phyloP scores from a whole-genome alignment of 53 echinoderm and acorn worm genomes.

The Apostichopus leukothele region DNA sequence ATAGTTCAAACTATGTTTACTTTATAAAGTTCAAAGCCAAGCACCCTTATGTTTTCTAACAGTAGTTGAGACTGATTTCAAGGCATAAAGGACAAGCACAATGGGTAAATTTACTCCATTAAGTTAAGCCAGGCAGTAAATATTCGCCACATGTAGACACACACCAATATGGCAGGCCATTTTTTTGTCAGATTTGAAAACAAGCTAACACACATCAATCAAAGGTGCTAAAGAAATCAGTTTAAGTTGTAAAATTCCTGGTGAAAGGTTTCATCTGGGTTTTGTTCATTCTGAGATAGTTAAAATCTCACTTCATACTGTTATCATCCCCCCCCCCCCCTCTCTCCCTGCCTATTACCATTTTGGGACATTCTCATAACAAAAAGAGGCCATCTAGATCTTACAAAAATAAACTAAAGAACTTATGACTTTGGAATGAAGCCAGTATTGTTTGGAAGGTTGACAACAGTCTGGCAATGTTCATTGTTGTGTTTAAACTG shows the following conservation, averaged over 20 bases:
- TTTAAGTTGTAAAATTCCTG: too few species aligned
- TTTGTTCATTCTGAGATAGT: too few species aligned
- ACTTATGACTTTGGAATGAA: neutral
- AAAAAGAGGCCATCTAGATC: neutral
- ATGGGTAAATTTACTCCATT: neutral
- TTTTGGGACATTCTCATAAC: neutral
- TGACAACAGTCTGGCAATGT: neutral
- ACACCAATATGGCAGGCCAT: too few species aligned
- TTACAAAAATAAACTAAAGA: slow-evolving; percentile 19
- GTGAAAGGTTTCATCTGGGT: too few species aligned
- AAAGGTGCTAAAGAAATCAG: too few species aligned
- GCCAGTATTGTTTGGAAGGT: slow-evolving; percentile 19
- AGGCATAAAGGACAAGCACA: neutral
- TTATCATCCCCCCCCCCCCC: too few species aligned
- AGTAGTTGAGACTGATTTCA: neutral
- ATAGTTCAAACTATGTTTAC: neutral
- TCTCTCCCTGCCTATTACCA: neutral
- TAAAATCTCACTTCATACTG: too few species aligned
- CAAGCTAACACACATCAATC: too few species aligned
- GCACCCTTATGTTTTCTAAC: neutral
- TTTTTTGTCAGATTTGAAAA: too few species aligned
- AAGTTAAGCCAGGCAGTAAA: too few species aligned
- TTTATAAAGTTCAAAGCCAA: neutral
- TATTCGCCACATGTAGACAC: too few species aligned
- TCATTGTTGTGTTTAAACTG: too few species aligned